Evolutionary conservation across 2,113 vertebrate genomes (phyloP).

Genomic region (Alces alces): DNA sequence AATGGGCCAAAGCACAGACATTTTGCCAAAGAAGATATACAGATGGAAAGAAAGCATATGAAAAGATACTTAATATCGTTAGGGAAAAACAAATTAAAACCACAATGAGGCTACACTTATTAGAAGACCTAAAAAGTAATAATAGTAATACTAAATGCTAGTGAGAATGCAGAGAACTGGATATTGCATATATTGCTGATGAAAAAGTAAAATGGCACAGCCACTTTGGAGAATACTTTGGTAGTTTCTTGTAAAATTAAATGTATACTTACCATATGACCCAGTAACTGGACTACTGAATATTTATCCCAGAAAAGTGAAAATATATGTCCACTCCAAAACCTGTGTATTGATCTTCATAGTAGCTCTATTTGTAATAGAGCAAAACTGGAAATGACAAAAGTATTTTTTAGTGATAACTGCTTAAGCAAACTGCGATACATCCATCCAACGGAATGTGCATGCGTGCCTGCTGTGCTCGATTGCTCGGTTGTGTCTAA

Average conservation of each 20-base stretch:
- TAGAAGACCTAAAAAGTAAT: background rate
- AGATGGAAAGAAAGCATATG: background rate
- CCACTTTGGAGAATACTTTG: background rate
- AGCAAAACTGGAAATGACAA: background rate
- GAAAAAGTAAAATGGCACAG: background rate
- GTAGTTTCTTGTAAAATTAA: background rate
- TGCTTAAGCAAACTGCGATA: background rate
- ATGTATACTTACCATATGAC: background rate
- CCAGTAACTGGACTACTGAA: background rate
- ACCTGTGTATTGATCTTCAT: background rate
- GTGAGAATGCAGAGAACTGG: background rate
- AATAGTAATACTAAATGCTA: background rate
- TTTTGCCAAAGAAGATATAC: background rate
- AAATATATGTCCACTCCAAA: background rate
- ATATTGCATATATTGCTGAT: background rate
- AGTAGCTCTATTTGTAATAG: background rate
- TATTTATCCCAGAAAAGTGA: background rate
- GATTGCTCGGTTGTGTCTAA: rapidly evolving
- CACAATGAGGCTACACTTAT: background rate
- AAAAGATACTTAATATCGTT: background rate
- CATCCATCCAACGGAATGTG: too few species aligned
- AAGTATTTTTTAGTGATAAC: background rate
- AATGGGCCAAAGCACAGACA: background rate
- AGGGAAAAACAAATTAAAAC: background rate
- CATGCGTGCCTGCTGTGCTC: rapidly evolving